phyloP scores from a whole-genome alignment of 2,113 vertebrate species.

The Mionectes macconnelli region DNA sequence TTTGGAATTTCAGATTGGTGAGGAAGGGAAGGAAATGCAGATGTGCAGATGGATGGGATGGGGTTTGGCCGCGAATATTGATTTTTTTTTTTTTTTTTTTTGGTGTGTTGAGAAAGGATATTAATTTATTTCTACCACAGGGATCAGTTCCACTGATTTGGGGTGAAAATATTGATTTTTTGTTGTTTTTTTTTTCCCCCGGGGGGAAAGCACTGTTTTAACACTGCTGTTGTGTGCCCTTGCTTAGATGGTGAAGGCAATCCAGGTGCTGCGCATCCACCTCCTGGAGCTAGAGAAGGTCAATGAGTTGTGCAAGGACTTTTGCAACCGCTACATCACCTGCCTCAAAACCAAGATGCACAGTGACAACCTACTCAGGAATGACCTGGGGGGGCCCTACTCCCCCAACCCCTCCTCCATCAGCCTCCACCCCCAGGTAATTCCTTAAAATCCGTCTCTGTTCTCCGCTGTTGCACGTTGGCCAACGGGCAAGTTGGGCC shows the following conservation, averaged over 20 bases:
- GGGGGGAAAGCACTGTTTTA: neutral
- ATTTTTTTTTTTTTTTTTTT: neutral
- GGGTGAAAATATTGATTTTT: neutral
- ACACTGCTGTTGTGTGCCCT: neutral
- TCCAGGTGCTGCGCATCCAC: slow-evolving; percentile 97
- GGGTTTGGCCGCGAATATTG: neutral
- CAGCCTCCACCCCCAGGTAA: slow-evolving; percentile 87
- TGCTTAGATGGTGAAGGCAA: slow-evolving; percentile 93
- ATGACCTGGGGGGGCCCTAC: slow-evolving; percentile 93
- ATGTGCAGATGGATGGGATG: neutral
- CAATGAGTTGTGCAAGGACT: slow-evolving; percentile 98
- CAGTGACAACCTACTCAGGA: slow-evolving; percentile 98
- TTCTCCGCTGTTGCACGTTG: accelerated
- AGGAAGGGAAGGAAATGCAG: neutral
- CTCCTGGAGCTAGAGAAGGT: slow-evolving; percentile 98
- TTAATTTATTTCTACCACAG: neutral
- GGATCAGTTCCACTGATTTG: accelerated
- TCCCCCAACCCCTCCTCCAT: slow-evolving; percentile 93
- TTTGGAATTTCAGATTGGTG: neutral
- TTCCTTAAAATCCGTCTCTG: accelerated
- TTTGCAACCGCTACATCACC: slow-evolving; percentile 98
- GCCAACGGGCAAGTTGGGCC: accelerated
- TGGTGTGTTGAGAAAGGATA: neutral
- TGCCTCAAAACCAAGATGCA: slow-evolving; percentile 99
- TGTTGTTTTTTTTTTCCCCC: neutral